A percentile compares a stretch with the other conserved stretches of the same genome.
phyloP scores from a whole-genome alignment of 2,888 invertebrate genomes.

The Chirona hameri region DNA sequence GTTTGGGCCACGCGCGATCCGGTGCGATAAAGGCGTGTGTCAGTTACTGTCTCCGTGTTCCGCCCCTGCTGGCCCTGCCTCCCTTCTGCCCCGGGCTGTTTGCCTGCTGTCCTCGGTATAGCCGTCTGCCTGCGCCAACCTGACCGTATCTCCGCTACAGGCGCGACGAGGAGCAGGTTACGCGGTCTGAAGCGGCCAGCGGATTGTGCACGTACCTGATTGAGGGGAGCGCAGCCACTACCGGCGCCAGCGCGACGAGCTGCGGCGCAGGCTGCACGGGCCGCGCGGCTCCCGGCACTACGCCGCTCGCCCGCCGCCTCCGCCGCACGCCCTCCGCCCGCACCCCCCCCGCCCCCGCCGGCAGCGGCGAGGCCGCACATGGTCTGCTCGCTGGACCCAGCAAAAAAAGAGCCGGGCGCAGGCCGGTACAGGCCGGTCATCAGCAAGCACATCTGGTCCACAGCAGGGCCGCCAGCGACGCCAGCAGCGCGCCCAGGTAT shows the following conservation, averaged over 20 bases:
- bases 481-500: background rate
- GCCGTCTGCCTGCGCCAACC: too few species aligned
- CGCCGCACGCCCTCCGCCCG: background rate
- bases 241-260: constrained; percentile 1
- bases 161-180: constrained; percentile 7
- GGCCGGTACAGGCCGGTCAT: background rate
- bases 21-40: too few species aligned
- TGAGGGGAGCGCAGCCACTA: constrained; percentile 4
- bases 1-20: too few species aligned
- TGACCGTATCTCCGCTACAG: background rate
- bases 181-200: constrained; percentile 9
- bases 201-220: constrained; percentile 26
- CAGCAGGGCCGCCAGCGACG: constrained; percentile 1
- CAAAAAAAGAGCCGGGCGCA: background rate
- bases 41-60: too few species aligned
- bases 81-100: too few species aligned
- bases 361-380: background rate
- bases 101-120: too few species aligned
- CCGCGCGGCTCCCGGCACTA: background rate
- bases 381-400: background rate
- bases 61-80: too few species aligned
- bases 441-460: background rate
- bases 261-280: constrained; percentile 6
- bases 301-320: background rate
- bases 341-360: background rate